Evolutionary conservation across 1,140 invertebrate species (phyloP).

Genomic region (Caerostris extrusa): DNA sequence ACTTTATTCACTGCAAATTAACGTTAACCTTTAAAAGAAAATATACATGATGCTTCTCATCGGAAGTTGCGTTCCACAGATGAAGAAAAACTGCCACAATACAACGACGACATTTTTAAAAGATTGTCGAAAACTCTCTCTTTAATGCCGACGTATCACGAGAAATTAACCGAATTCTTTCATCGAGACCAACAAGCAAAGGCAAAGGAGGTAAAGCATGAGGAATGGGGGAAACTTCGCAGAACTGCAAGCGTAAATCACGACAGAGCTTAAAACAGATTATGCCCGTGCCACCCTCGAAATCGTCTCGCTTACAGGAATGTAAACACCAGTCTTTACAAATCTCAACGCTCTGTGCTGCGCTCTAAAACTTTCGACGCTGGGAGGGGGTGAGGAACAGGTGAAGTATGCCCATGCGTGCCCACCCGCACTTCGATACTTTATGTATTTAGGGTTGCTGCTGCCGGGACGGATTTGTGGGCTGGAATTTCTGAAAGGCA

Average conservation of each 20-base stretch:
- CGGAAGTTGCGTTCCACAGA: too few species aligned
- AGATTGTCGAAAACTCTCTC: too few species aligned
- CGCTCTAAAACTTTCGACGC: slow-evolving; percentile 58
- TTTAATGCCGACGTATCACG: too few species aligned
- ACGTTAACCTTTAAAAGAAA: too few species aligned
- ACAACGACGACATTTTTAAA: too few species aligned
- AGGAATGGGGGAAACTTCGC: background rate
- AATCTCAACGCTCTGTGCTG: slow-evolving; percentile 12
- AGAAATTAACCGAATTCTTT: too few species aligned
- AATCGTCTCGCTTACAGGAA: slow-evolving; percentile 7
- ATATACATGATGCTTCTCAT: too few species aligned
- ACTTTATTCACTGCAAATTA: too few species aligned
- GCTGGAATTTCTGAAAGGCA: background rate
- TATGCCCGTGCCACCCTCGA: slow-evolving; percentile 10
- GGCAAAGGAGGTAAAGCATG: background rate
- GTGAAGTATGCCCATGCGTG: slow-evolving; percentile 40
- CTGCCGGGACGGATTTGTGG: background rate
- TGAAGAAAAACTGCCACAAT: too few species aligned
- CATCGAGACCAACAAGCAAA: background rate
- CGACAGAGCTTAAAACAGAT: slow-evolving; percentile 9
- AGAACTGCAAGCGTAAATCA: background rate
- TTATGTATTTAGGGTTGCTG: slow-evolving; percentile 46
- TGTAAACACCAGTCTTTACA: slow-evolving; percentile 55
- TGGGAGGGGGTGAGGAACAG: slow-evolving; percentile 39
- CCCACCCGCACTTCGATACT: slow-evolving; percentile 34